These are phyloP conservation scores for Nezara viridula DNA, from an alignment of 2,888 invertebrate genomes.

Conservation along the genomic window DNA sequence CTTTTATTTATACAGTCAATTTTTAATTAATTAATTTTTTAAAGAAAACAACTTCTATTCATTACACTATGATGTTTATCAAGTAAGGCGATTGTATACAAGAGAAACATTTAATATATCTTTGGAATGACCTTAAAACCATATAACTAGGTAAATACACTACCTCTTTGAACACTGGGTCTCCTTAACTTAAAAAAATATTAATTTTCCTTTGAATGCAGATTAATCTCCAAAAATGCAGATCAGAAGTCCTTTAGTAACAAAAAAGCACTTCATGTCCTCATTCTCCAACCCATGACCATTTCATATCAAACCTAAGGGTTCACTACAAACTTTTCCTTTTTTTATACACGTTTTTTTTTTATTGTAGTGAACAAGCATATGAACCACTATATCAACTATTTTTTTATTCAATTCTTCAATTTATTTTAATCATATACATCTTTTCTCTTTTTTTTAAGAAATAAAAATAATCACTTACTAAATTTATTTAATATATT, in stretches of 20 bases:
- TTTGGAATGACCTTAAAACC: slow-evolving; percentile 16
- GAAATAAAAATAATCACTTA: background rate
- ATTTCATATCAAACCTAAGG: background rate
- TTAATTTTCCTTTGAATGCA: background rate
- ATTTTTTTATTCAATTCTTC: background rate
- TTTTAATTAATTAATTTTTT: too few species aligned
- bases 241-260: slow-evolving; percentile 14
- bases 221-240: background rate
- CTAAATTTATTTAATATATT: background rate
- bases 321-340: background rate
- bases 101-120: background rate
- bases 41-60: too few species aligned
- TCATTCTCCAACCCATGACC: background rate
- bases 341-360: background rate
- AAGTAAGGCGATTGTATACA: too few species aligned
- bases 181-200: background rate
- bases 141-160: slow-evolving; percentile 16
- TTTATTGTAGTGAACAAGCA: background rate
- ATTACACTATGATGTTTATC: too few species aligned
- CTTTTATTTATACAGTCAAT: too few species aligned
- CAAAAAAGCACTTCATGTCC: background rate
- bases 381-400: background rate
- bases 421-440: background rate
- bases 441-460: background rate
- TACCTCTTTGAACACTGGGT: background rate